Conservation (phyloP, 2,888 invertebrate species). For the Hartigia nigra region DNA sequence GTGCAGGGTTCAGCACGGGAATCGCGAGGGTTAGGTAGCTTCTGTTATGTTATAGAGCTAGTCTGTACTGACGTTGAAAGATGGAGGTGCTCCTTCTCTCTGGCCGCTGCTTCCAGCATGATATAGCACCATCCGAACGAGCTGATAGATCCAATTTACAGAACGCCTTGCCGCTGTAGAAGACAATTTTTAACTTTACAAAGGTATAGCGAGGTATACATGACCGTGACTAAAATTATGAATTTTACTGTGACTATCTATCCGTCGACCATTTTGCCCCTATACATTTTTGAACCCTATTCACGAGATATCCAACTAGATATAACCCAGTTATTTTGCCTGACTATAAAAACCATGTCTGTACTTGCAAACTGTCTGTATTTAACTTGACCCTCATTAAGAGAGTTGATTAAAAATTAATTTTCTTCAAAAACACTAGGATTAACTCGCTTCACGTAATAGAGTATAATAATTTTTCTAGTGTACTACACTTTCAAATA, state of each 20-base stretch:
- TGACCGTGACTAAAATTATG: not conserved
- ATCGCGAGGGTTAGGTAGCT: constrained; percentile 39
- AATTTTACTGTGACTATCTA: not conserved
- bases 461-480: not conserved
- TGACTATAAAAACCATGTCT: not conserved
- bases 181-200: constrained; percentile 49
- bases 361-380: not conserved
- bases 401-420: not conserved
- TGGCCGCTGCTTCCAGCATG: constrained; percentile 60
- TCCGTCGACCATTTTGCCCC: not conserved
- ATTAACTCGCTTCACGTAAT: not conserved
- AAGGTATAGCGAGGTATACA: constrained; percentile 18
- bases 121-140: constrained; percentile 63
- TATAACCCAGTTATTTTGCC: not conserved
- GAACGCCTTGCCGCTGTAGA: constrained; percentile 39
- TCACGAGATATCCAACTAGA: not conserved
- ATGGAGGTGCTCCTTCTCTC: constrained; percentile 61
- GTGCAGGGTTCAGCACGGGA: constrained; percentile 27
- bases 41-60: constrained; percentile 34
- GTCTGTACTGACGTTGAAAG: constrained; percentile 61
- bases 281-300: not conserved
- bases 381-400: not conserved
- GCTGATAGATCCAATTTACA: constrained; percentile 66
- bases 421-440: not conserved
- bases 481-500: not conserved